These are phyloP conservation scores for Mirounga angustirostris DNA, from an alignment of 2,113 vertebrate species.

Conservation along the genomic window DNA sequence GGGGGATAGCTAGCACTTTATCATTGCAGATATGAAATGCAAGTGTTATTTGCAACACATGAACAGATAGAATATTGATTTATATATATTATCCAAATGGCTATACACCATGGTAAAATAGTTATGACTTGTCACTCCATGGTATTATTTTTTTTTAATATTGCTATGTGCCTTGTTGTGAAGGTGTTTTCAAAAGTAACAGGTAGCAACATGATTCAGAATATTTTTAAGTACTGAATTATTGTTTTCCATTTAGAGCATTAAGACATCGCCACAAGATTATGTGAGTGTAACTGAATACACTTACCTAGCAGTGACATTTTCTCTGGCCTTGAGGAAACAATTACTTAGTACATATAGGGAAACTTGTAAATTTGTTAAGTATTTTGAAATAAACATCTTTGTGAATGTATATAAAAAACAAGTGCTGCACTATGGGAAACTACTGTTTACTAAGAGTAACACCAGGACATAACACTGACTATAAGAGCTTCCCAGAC, in stretches of 20 bases:
- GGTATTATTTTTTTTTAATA: not conserved
- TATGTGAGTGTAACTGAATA: not conserved
- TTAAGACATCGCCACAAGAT: not conserved
- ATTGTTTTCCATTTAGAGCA: not conserved
- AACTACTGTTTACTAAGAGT: not conserved
- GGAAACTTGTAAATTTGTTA: not conserved
- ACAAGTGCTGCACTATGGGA: not conserved
- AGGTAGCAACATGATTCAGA: not conserved
- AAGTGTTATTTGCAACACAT: constrained; percentile 69
- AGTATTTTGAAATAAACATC: constrained; percentile 1
- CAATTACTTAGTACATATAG: not conserved
- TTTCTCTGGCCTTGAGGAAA: constrained; percentile 19
- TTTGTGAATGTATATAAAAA: not conserved
- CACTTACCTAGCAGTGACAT: not conserved
- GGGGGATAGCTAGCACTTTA: constrained; percentile 63
- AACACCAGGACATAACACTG: not conserved
- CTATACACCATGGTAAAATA: not conserved
- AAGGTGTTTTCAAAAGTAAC: not conserved
- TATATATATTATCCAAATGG: not conserved
- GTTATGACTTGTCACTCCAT: not conserved
- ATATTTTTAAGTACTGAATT: not conserved
- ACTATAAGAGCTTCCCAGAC: not conserved
- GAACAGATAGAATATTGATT: constrained; percentile 34
- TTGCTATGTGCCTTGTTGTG: not conserved
- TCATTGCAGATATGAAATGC: constrained; percentile 47